Base-by-base conservation (phyloP, 2,797 vertebrate genomes). In the Garrulus glandarius region DNA sequence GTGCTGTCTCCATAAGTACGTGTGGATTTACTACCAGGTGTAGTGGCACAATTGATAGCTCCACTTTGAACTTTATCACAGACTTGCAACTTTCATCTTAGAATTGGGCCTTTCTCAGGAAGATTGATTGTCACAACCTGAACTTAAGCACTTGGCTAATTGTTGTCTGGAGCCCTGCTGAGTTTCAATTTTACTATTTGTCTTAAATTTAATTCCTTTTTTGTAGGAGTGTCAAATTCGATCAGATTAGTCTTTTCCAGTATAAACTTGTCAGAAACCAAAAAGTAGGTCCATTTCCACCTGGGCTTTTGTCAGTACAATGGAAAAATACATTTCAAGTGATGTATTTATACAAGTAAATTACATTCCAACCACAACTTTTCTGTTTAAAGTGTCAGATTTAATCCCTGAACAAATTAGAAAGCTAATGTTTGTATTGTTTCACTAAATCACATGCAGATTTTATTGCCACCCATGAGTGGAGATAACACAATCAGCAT, bases 181-280 rank as follows among this genome's bases (percentile, higher is more conserved):
- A 82, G 63, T 90, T 92, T 87, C 70, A 72, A 13, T 94, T 87
- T 96, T 96, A 82, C 55, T 80, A 49, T 93, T 95, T 72, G 23
- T 36, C 64, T 50, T 57, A 29, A 53, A 77, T 61, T 76, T 80
- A 84, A 59, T 56, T 64, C 43, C 4, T 63, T 85, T 91, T 78
- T 61, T 84, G 15, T 75, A 67, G 15, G 27, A 41, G 18, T 72
- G 52, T 87, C 29, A 49, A 80, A 69, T 59, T 34, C 0, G 0
- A 82, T 93, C 52, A 82, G 74, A 79, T 77, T 55, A 86, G 74
- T 59, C 72, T 93, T 94, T 95, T 92, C 74, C 71, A 70, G 92
- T 47, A 59, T 15, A 69, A 86, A 46, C 32, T 55, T 85, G 53
- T 70, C 60, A 85, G 56, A 56, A 92, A 30, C 57, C 41, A 57